These are phyloP conservation scores for Tyto alba DNA, from an alignment of 2,113 vertebrate genomes.

Conservation along the genomic window DNA sequence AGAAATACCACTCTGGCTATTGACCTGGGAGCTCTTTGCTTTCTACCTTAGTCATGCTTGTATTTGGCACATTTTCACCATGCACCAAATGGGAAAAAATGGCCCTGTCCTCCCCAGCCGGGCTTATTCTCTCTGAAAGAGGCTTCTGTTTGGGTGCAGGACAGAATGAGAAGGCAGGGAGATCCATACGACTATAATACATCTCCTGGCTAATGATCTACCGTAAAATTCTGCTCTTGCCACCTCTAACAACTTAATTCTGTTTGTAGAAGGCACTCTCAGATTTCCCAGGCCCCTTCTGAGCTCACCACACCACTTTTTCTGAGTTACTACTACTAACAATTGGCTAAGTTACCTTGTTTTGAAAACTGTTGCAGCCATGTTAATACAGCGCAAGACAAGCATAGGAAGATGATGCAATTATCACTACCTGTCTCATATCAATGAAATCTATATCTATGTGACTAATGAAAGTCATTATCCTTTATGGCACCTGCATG, in stretches of 20 bases:
- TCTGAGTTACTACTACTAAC: background rate
- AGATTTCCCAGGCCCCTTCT: background rate
- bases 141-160: background rate
- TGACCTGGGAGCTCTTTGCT: background rate
- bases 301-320: background rate
- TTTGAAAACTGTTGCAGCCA: background rate
- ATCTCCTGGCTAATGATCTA: background rate
- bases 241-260: background rate
- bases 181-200: background rate
- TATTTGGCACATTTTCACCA: background rate
- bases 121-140: background rate
- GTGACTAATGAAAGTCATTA: background rate
- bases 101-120: background rate
- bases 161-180: background rate
- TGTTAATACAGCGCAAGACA: background rate
- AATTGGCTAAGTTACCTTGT: background rate
- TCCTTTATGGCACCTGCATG: background rate
- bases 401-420: background rate
- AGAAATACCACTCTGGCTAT: background rate
- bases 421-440: background rate
- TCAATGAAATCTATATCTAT: background rate
- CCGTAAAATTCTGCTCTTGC: background rate
- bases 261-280: background rate
- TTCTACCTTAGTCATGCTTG: background rate
- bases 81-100: background rate